Conservation (phyloP, 2,113 vertebrate genomes). For the Leuciscus idus region DNA sequence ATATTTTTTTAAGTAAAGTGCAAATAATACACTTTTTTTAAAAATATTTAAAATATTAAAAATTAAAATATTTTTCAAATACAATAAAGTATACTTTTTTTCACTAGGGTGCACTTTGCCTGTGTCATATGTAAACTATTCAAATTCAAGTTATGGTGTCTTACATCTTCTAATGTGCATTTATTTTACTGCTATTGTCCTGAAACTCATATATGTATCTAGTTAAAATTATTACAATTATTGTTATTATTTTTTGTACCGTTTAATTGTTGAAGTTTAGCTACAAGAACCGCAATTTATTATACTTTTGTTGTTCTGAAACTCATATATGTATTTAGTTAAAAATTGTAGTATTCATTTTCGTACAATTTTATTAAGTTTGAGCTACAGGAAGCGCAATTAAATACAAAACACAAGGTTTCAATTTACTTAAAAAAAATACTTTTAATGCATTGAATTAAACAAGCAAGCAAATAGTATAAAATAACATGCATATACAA, state of each 20-base stretch:
- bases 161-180: not conserved
- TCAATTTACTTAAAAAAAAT: not conserved
- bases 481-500: constrained; percentile 37
- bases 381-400: not conserved
- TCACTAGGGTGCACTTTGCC: not conserved
- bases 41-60: too few species aligned
- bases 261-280: too few species aligned
- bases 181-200: not conserved
- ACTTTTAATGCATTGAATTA: constrained; percentile 31
- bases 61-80: too few species aligned
- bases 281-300: too few species aligned
- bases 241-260: too few species aligned
- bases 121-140: not conserved
- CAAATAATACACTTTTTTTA: too few species aligned
- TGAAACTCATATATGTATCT: not conserved
- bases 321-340: not conserved
- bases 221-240: too few species aligned
- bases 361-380: not conserved
- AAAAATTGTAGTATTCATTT: too few species aligned
- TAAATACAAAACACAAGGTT: not conserved
- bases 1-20: too few species aligned
- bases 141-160: not conserved
- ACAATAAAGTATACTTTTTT: too few species aligned
- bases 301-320: not conserved
- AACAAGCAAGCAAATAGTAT: not conserved